These are phyloP conservation scores for Elmis aenea DNA, from an alignment of 2,888 invertebrate species.

Conservation along the genomic window DNA sequence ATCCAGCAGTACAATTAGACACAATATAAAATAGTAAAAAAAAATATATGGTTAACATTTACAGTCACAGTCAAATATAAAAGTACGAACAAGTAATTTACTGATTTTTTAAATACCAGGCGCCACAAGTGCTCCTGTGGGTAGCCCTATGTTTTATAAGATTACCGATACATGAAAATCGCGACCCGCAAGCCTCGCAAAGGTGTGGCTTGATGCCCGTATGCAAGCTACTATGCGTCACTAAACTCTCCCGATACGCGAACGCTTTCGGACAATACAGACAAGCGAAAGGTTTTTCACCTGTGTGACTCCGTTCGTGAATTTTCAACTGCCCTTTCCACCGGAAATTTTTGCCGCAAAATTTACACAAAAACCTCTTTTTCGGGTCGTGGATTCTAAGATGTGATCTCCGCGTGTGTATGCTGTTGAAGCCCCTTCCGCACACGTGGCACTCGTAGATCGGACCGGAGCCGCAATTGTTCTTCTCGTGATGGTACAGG, in stretches of 20 bases:
- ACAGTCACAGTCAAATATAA: no score
- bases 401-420: slow-evolving; percentile 47
- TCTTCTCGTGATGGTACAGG: slow-evolving; percentile 45
- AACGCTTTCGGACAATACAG: slow-evolving; percentile 42
- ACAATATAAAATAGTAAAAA: no score
- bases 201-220: slow-evolving; percentile 48
- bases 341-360: slow-evolving; percentile 40
- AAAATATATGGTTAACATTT: no score
- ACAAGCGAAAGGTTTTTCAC: slow-evolving; percentile 51
- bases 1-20: no score
- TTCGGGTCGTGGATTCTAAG: slow-evolving; percentile 44
- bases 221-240: slow-evolving; percentile 48
- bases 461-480: slow-evolving; percentile 43
- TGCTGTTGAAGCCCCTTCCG: slow-evolving; percentile 44
- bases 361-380: slow-evolving; percentile 36
- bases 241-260: slow-evolving; percentile 47
- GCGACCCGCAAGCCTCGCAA: slow-evolving; percentile 47
- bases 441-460: slow-evolving; percentile 40
- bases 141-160: slow-evolving; percentile 47
- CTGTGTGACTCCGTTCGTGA: slow-evolving; percentile 47
- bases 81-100: no score
- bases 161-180: slow-evolving; percentile 50
- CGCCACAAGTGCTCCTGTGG: slow-evolving; percentile 47
- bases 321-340: slow-evolving; percentile 42
- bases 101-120: slow-evolving; percentile 26